Evolutionary conservation across 2,113 vertebrate species (phyloP), one percentile per base, ranked within the genome.

Genomic region (Hylia prasina): DNA sequence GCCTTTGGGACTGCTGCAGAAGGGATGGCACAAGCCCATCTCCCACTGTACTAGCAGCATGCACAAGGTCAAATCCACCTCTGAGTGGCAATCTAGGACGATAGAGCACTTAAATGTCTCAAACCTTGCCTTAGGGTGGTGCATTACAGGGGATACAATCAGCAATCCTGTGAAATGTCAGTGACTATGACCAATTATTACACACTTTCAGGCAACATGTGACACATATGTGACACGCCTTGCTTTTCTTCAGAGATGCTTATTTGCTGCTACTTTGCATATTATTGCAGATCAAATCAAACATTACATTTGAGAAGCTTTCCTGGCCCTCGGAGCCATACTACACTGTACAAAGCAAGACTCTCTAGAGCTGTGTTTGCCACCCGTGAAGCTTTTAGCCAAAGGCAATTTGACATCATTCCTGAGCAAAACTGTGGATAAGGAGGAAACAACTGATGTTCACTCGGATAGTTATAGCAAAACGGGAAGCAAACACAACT

Each of bases 151-250:
- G 45, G 20, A n/a, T 40, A 42, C 56, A 89, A 21, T 30, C 69
- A 82, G 40, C 15, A 35, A 45, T 13, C 18, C 31, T 30, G 13
- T 39, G 65, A 82, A 73, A 58, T 78, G 28, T 13, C 44, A 68
- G 35, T 24, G 44, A 42, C 60, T 60, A 14, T 50, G 54, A 68
- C 11, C 37, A 56, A 44, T 33, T 7, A 40, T 35, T 48, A 23
- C 54, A 45, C 16, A 42, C 19, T 33, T 56, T 24, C 37, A 54
- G 3, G 15, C 35, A 65, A 69, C 37, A 27, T 0, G 60, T 39
- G 35, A 33, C 40, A 35, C 6, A 6, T 1, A 1, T 6, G n/a
- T n/a, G n/a, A n/a, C n/a, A 54, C 0, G 1, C 37, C n/a, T 56
- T 24, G 6, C 11, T 33, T 23, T 56, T 84, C 45, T 84, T 78